Base-by-base conservation (phyloP, 2,888 invertebrate genomes). In the Fragum whitleyi region DNA sequence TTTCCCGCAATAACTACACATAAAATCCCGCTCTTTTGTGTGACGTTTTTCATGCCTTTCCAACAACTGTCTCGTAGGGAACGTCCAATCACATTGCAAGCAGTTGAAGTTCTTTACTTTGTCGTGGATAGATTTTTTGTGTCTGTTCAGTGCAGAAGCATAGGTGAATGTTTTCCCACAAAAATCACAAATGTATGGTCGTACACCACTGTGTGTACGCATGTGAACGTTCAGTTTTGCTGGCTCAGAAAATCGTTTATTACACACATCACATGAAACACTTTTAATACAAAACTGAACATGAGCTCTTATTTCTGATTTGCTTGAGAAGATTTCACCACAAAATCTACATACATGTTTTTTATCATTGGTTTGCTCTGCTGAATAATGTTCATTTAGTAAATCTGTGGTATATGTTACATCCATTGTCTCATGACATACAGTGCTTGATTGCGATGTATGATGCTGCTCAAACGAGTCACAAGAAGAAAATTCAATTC, bases 1-100 rank as follows among this genome's bases (percentile, higher is more conserved):
- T 21, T 62, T 62, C n/a, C 62, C 36, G 14, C 62, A 62, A 6
- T 36, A n/a, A n/a, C 26, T 62, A 62, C 62, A 62, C 32, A 36
- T 23, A 32, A 32, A 28, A 36, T 32, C 21, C 32, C 32, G 29
- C 5, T 32, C 28, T 36, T 16, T 3, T 1, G 62, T 21, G 36
- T 62, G 62, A 1, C 16, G 9, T 32, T 28, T 62, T 32, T 62
- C 62, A 36, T 62, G 62, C 36, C 62, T 2, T 0, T 32, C 36
- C 36, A 62, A 62, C n/a, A 32, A 26, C 36, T 62, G 62, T 32
- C 21, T 9, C 1, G 62, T 62, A 32, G 32, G 32, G 19, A 62
- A 62, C 28, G 6, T 62, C 36, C n/a, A 32, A 5, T 62, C 62
- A 36, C 62, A 62, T 3, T 16, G 19, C 32, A 36, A 62, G 32